Evolutionary conservation across 2,888 invertebrate species (phyloP).

Genomic region (Melipona beecheii): DNA sequence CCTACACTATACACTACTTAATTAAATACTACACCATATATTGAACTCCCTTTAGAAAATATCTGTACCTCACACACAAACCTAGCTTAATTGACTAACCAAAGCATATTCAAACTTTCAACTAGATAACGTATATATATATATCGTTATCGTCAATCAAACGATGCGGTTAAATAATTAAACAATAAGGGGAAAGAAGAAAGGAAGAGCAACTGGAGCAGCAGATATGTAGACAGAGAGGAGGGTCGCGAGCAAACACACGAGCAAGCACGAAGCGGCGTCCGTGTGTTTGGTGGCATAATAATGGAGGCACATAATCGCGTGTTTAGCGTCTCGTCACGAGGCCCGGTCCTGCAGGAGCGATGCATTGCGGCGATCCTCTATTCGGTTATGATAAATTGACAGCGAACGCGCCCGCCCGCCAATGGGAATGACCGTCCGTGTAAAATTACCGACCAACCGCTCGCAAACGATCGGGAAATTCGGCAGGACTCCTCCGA

Average conservation of each 20-base stretch:
- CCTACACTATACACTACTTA: too few species aligned
- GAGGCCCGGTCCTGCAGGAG: constrained; percentile 42
- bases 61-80: too few species aligned
- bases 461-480: background rate
- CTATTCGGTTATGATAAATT: constrained; percentile 66
- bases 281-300: constrained; percentile 49
- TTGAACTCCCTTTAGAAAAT: too few species aligned
- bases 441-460: constrained; percentile 57
- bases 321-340: constrained; percentile 67
- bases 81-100: too few species aligned
- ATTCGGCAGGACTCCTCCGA: background rate
- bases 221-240: background rate
- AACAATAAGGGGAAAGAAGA: background rate
- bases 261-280: background rate
- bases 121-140: too few species aligned
- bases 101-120: too few species aligned
- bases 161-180: background rate
- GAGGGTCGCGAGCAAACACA: constrained; percentile 7
- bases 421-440: constrained; percentile 58
- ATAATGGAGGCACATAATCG: constrained; percentile 68
- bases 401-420: constrained; percentile 58
- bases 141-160: background rate
- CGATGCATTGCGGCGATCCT: constrained; percentile 52
- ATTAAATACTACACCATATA: too few species aligned
- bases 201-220: background rate